Evolutionary conservation across 2,797 vertebrate species (phyloP).

Genomic region (Leuciscus waleckii): DNA sequence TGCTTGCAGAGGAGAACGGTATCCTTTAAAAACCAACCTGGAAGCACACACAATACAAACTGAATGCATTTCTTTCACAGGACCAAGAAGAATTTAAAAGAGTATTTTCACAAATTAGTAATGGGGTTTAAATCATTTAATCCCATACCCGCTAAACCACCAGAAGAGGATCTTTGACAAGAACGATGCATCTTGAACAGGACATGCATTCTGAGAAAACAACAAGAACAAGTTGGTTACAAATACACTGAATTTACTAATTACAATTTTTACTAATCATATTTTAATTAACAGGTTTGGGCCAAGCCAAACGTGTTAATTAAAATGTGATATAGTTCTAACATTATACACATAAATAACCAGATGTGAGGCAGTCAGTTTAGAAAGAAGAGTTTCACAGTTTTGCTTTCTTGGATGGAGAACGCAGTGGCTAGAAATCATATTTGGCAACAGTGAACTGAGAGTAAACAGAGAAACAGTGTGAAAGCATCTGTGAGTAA

Average conservation of each 20-base stretch:
- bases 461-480: constrained; percentile 72
- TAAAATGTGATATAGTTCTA: neutral
- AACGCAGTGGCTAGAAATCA: constrained; percentile 48
- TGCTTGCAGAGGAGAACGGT: constrained; percentile 76
- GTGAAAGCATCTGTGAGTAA: constrained; percentile 50
- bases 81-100: neutral
- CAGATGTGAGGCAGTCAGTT: constrained; percentile 5
- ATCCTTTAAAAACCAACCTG: constrained; percentile 90
- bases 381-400: constrained; percentile 34
- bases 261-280: too few relatives aligned
- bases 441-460: constrained; percentile 63
- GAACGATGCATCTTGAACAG: constrained; percentile 88
- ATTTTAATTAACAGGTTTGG: too few relatives aligned
- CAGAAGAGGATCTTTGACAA: constrained; percentile 93
- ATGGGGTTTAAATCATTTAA: constrained; percentile 44
- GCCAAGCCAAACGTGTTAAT: neutral
- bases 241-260: neutral
- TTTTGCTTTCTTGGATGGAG: constrained; percentile 53
- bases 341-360: neutral
- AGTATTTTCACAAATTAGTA: neutral
- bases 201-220: constrained; percentile 90
- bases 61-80: neutral
- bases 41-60: constrained; percentile 32
- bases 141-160: constrained; percentile 94
- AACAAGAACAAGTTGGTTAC: constrained; percentile 64